Evolutionary conservation across 2,888 invertebrate genomes (phyloP).

Genomic region (Andrena marginata): DNA sequence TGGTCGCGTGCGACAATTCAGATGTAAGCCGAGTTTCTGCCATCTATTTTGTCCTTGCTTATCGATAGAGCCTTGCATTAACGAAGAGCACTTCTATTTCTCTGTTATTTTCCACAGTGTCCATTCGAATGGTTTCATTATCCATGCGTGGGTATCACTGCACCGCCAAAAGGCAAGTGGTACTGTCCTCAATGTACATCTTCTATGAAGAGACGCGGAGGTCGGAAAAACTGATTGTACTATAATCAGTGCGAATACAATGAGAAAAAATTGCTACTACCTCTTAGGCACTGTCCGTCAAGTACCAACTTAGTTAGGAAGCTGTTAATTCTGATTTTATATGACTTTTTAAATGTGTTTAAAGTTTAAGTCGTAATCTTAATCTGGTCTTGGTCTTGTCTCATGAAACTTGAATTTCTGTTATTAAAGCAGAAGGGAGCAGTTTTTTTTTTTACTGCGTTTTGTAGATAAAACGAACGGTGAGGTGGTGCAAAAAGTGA

Average conservation of each 20-base stretch:
- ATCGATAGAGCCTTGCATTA: not conserved
- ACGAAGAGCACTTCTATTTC: constrained; percentile 23
- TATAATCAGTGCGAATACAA: constrained; percentile 70
- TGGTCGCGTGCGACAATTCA: constrained; percentile 99
- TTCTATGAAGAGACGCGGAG: constrained; percentile 93
- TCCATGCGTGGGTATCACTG: constrained; percentile 97
- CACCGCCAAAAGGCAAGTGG: constrained; percentile 99
- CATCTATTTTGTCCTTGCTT: not conserved
- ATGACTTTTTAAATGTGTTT: constrained; percentile 77
- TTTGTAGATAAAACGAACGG: constrained; percentile 54
- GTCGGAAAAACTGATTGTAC: constrained; percentile 90
- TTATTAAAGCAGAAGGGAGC: constrained; percentile 55
- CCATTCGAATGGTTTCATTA: constrained; percentile 99
- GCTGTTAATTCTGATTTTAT: constrained; percentile 77
- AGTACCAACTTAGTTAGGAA: constrained; percentile 76
- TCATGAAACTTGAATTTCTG: constrained; percentile 57
- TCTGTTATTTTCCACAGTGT: constrained; percentile 88
- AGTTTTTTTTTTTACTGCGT: constrained; percentile 62
- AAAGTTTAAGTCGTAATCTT: constrained; percentile 66
- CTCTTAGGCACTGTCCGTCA: constrained; percentile 81
- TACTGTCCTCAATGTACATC: constrained; percentile 98
- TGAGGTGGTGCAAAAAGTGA: constrained; percentile 61
- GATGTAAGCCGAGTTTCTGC: constrained; percentile 89
- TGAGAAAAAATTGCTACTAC: constrained; percentile 76
- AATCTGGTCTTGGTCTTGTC: constrained; percentile 64